A percentile compares a stretch with the other conserved stretches of the same genome.
Conservation (phyloP, 2,113 vertebrate species). For the Ceyx melanurus region DNA sequence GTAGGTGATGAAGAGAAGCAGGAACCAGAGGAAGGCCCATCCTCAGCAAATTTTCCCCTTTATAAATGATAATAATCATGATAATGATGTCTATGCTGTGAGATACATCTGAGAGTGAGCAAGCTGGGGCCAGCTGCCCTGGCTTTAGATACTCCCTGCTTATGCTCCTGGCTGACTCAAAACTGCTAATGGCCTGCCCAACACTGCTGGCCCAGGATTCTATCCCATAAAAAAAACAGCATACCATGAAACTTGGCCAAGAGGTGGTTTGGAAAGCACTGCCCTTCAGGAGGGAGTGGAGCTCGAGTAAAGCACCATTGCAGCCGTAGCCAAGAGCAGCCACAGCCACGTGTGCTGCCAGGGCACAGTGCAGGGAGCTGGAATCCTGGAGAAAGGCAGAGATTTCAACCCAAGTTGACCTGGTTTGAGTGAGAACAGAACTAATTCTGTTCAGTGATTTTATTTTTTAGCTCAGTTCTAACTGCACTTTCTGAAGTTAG, state of each 20-base stretch:
- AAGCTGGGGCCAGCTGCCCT: not conserved
- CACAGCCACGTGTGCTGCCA: accelerated
- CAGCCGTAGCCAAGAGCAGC: not conserved
- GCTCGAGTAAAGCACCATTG: accelerated
- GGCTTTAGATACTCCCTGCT: not conserved
- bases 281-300: not conserved
- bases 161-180: too few species aligned
- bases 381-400: not conserved
- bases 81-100: not conserved
- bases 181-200: too few species aligned
- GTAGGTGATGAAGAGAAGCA: not conserved
- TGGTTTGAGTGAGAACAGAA: too few species aligned
- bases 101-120: not conserved
- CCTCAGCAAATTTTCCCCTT: not conserved
- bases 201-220: too few species aligned
- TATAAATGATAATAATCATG: not conserved
- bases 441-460: too few species aligned
- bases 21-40: not conserved
- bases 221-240: too few species aligned
- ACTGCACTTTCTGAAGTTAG: too few species aligned
- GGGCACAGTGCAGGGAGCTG: accelerated
- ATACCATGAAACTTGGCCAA: not conserved
- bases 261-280: not conserved
- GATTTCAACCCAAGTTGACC: not conserved
- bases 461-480: too few species aligned